Base-by-base conservation (phyloP, 2,888 invertebrate species). In the Andricus curvator region DNA sequence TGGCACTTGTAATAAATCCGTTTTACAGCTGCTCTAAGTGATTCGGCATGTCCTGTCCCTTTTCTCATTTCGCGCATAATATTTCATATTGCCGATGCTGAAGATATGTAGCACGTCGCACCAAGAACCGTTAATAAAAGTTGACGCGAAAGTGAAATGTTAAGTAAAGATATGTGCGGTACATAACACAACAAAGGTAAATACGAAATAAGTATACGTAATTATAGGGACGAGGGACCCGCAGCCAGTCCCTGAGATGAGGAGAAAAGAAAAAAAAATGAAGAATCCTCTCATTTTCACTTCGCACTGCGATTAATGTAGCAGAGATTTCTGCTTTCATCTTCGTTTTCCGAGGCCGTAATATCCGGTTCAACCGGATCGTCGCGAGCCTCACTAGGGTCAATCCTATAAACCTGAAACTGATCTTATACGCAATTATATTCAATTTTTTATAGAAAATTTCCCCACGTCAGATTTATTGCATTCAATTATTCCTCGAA, bases 111-210 rank as follows among this genome's bases (percentile, higher is more conserved):
- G 51, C 68, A 51, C 70, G 51, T 33, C 56, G 56, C 51, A 74
- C 20, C n/a, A 41, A 37, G 66, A 66, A 66, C 37, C 33, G 33
- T 74, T 33, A 51, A 51, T 51, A 56, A 51, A 51, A 20, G 13
- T 29, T 56, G 74, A 74, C 51, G 56, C 74, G 74, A 74, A 74
- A 74, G 74, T 56, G 51, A 74, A 74, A 51, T 74, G 74, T 74
- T 33, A 33, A 33, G 51, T 33, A 48, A 68, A 68, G 48, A 48
- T 70, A 70, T 48, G 48, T 70, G 68, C 48, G 48, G 48, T 29
- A 25, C 68, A 56, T 33, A 25, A 51, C 33, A 74, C 29, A 33
- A 51, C n/a, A 33, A 74, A 74, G 20, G 33, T 70, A 20, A 70
- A 25, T 70, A 25, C 25, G 3, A 29, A n/a, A 48, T 70, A 22